Base-by-base conservation (phyloP, 1,140 invertebrate species). In the Wasmannia auropunctata region DNA sequence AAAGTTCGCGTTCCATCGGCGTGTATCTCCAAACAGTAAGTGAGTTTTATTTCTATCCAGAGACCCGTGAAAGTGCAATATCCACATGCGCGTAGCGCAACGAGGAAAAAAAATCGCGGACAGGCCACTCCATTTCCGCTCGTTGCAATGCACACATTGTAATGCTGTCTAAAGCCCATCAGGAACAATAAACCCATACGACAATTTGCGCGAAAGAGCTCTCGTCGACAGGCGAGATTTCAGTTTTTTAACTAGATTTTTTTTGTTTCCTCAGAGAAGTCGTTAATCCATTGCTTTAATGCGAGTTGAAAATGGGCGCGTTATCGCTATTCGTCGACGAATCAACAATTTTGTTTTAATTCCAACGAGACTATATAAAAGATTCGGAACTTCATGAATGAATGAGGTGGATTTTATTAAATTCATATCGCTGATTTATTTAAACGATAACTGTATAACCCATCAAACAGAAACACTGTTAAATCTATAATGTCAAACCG, bases 41-140 rank as follows among this genome's bases (percentile, higher is more conserved):
- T 79, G 40, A 67, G 62, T 58, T 83, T 83, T 74, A 72, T 83
- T 58, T 72, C 54, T 31, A 46, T 58, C 67, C 37, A 58, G 51
- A 83, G 67, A 72, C 65, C 6, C 63, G 22, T 81, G 51, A 81
- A 81, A 81, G 34, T 43, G 37, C 37, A 40, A 76, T 54, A 58
- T 34, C 10, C 22, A 22, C 14, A 11, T 40, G 51, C 37, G 25
- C n/a, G 37, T 70, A 40, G 11, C n/a, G n/a, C 65, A 46, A 34
- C 11, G 10, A 28, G n/a, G n/a, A 43, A 77, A 80, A 67, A 49
- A 81, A 43, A 77, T 43, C 14, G 28, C 51, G 40, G 60, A 74
- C 49, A 81, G n/a, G 11, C 34, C 19, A 16, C n/a, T 72, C 28
- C 28, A 58, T 83, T 74, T 69, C 25, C 51, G 79, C 11, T 58